phyloP scores from a whole-genome alignment of 2,797 vertebrate species.

The Ambastaia sidthimunki region DNA sequence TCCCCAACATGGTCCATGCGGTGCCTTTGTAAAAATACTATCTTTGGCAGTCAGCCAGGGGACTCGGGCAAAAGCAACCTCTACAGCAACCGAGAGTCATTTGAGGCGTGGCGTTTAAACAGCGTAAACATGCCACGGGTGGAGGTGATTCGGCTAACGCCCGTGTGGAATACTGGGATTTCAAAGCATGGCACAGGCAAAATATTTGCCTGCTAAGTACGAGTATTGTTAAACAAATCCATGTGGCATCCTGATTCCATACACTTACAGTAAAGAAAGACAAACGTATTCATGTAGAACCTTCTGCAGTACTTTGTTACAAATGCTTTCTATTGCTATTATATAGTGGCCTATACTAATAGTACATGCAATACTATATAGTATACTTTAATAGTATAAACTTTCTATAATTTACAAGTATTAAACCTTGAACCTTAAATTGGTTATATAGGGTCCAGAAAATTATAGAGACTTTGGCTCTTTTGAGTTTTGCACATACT shows the following conservation, averaged over 20 bases:
- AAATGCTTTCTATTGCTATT: too few relatives aligned
- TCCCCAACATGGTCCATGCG: conserved; percentile 45
- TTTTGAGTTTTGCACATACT: neutral
- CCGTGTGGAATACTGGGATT: conserved; percentile 37
- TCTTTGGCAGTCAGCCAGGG: conserved; percentile 61
- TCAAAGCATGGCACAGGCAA: conserved; percentile 15
- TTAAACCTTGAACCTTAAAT: neutral
- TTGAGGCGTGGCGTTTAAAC: conserved; percentile 53
- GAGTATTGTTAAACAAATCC: neutral
- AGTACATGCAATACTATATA: too few relatives aligned
- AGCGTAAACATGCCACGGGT: conserved; percentile 51
- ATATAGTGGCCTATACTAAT: too few relatives aligned
- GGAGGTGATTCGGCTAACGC: conserved; percentile 40
- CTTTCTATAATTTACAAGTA: neutral
- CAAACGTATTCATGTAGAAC: too few relatives aligned
- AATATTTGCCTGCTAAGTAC: conserved; percentile 1
- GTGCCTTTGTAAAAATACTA: conserved; percentile 63
- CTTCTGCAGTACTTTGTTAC: too few relatives aligned
- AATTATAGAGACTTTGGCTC: neutral
- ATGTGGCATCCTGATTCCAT: conserved; percentile 36
- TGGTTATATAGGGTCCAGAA: too few relatives aligned
- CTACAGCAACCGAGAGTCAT: conserved; percentile 54
- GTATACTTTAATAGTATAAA: neutral
- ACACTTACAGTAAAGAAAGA: neutral
- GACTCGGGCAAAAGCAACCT: conserved; percentile 44